A percentile compares a stretch with the other conserved stretches of the same genome.
Evolutionary conservation across 2,113 vertebrate genomes (phyloP).

Genomic region (Bothrops jararaca): DNA sequence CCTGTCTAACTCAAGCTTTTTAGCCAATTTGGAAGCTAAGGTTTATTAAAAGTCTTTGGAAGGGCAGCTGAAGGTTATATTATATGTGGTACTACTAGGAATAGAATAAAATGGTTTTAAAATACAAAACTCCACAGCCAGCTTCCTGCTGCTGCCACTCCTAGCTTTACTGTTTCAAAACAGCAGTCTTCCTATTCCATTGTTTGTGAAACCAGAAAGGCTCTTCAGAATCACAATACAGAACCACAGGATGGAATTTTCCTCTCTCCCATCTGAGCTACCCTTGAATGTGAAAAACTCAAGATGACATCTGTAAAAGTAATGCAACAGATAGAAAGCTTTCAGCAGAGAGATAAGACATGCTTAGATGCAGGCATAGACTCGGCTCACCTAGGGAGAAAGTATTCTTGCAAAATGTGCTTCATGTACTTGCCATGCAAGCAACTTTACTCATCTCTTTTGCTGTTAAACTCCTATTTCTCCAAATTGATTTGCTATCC

Average conservation of each 20-base stretch:
- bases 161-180: conserved; percentile 15
- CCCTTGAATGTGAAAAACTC: not conserved
- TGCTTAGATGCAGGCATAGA: not conserved
- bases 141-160: not conserved
- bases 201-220: not conserved
- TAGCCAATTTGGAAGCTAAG: not conserved
- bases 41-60: not conserved
- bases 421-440: not conserved
- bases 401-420: conserved; percentile 19
- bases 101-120: not conserved
- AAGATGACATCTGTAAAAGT: not conserved
- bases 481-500: not conserved
- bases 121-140: not conserved
- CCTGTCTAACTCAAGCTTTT: not conserved
- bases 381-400: conserved; percentile 16
- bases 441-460: not conserved
- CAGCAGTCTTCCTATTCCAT: conserved; percentile 5
- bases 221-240: not conserved
- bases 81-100: not conserved
- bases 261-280: conserved; percentile 1
- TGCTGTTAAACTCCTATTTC: conserved; percentile 26
- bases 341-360: conserved; percentile 26
- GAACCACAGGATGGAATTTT: not conserved
- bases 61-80: not conserved
- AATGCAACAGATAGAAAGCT: conserved; percentile 2